Evolutionary conservation across 2,113 vertebrate species (phyloP).

Genomic region (Pterocles burchelli): DNA sequence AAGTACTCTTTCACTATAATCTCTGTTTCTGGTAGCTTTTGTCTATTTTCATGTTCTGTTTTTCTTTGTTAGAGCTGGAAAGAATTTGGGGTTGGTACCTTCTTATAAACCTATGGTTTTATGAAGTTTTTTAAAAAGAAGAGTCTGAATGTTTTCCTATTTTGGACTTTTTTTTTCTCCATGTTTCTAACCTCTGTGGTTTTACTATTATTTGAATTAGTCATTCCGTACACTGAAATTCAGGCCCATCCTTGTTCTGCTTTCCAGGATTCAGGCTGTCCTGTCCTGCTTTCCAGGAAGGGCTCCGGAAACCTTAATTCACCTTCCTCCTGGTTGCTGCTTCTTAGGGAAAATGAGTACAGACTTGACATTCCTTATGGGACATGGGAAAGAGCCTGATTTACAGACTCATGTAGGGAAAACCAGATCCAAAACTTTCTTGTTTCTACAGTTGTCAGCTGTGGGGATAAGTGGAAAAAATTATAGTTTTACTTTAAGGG

Average conservation of each 20-base stretch:
- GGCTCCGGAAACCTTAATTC: neutral
- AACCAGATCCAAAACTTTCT: neutral
- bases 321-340: neutral
- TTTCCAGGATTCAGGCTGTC: neutral
- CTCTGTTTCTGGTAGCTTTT: neutral
- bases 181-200: neutral
- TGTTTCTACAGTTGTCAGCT: neutral
- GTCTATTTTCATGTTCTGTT: neutral
- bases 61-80: neutral
- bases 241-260: neutral
- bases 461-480: neutral
- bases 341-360: neutral
- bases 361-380: neutral
- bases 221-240: slow-evolving; percentile 23
- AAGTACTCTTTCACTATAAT: neutral
- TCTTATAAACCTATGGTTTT: neutral
- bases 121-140: neutral
- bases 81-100: neutral
- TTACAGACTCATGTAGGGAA: neutral
- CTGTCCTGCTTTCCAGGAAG: slow-evolving; percentile 30
- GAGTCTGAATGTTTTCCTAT: neutral
- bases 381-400: neutral
- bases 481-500: neutral
- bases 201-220: slow-evolving; percentile 32
- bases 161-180: neutral